Percentiles rank a stretch among this genome's conserved stretches.
Evolutionary conservation across 2,797 vertebrate species (phyloP).

Genomic region (Scomberomorus guttatus): DNA sequence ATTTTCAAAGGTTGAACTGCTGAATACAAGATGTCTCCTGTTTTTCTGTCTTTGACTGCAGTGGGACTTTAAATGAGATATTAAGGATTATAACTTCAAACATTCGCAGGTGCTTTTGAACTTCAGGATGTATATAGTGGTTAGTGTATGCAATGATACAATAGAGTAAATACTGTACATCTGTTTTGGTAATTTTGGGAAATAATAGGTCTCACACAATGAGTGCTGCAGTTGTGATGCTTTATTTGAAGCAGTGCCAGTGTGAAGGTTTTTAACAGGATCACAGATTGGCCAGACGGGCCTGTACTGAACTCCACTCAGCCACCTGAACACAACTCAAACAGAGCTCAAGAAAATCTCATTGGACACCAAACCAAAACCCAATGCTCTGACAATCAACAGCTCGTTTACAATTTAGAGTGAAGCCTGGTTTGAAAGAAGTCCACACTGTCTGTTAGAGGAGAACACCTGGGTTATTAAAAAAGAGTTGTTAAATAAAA

Average conservation of each 20-base stretch:
- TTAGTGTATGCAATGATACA: not conserved
- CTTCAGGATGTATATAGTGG: no score
- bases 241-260: constrained; percentile 61
- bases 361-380: constrained; percentile 15
- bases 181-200: not conserved
- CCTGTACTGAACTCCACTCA: not conserved
- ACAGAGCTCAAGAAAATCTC: constrained; percentile 5
- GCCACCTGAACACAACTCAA: constrained; percentile 1
- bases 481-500: constrained; percentile 44
- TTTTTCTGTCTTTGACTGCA: no score
- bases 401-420: not conserved
- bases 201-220: not conserved
- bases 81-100: no score
- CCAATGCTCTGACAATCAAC: not conserved
- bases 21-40: no score
- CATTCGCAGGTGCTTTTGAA: no score
- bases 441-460: not conserved
- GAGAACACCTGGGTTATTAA: constrained; percentile 31
- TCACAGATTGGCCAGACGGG: constrained; percentile 17
- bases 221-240: constrained; percentile 30
- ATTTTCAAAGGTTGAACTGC: no score
- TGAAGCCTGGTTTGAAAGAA: not conserved
- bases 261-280: constrained; percentile 31
- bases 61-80: no score
- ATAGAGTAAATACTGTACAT: not conserved